A percentile compares a stretch with the other conserved stretches of the same genome.
These are phyloP conservation scores for Coracopsis vasa DNA, from an alignment of 2,113 vertebrate genomes.

Conservation along the genomic window DNA sequence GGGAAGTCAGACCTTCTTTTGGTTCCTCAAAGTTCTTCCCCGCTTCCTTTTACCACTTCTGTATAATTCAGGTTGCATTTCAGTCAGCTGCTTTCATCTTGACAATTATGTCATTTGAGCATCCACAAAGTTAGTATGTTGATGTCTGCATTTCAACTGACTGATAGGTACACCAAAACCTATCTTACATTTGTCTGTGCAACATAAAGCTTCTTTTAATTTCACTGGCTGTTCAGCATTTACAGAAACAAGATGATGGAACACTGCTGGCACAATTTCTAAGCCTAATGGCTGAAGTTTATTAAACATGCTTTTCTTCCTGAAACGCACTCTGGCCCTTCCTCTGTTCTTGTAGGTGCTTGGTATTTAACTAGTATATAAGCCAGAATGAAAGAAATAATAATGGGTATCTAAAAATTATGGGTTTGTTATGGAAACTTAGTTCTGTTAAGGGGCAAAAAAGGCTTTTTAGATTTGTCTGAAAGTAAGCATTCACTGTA, in stretches of 20 bases:
- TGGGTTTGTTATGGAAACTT: background rate
- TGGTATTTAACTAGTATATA: background rate
- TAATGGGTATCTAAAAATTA: background rate
- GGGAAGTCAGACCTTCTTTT: background rate
- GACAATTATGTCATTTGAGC: slow-evolving; percentile 21
- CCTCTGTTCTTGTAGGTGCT: background rate
- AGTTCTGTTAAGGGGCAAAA: background rate
- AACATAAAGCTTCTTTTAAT: background rate
- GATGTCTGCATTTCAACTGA: background rate
- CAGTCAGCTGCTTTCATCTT: slow-evolving; percentile 40
- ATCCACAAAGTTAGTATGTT: background rate
- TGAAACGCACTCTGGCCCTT: background rate
- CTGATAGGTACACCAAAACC: slow-evolving; percentile 22
- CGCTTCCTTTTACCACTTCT: background rate
- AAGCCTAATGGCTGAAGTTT: background rate
- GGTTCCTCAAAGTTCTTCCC: slow-evolving; percentile 10
- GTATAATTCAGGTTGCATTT: slow-evolving; percentile 15
- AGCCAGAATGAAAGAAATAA: background rate
- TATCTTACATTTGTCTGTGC: slow-evolving; percentile 16
- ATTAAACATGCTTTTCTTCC: background rate
- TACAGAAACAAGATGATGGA: background rate
- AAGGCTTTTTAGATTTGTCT: background rate
- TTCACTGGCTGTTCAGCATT: background rate
- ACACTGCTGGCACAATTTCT: background rate
- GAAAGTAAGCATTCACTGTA: background rate